A percentile compares a stretch with the other conserved stretches of the same genome.
Conservation (phyloP, 30 jellyfish, hydroid and myxozoan species). For the Catostylus mosaicus region DNA sequence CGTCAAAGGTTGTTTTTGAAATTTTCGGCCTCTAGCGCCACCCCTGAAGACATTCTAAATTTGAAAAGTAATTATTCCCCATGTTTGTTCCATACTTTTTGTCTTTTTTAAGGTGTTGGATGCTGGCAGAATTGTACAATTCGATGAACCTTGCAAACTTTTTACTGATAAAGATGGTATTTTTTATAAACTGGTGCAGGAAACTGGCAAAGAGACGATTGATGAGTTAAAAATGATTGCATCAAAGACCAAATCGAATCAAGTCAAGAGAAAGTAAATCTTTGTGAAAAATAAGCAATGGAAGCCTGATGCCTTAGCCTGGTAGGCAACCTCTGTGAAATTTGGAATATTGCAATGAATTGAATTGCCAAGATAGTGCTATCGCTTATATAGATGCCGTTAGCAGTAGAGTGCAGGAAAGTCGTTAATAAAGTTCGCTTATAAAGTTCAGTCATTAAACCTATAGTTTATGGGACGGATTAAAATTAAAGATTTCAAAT, state of each 20-base stretch:
- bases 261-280: background rate
- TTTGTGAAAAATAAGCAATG: too few species aligned
- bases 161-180: constrained; percentile 21
- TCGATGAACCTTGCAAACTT: constrained; percentile 55
- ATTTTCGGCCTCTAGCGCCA: background rate
- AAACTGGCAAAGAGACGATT: constrained; percentile 42
- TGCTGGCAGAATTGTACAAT: constrained; percentile 63
- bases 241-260: background rate
- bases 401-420: too few species aligned
- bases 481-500: too few species aligned
- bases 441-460: too few species aligned
- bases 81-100: background rate
- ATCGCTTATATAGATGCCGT: too few species aligned
- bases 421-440: too few species aligned
- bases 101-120: constrained; percentile 56
- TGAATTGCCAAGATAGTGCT: too few species aligned
- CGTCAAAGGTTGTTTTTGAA: background rate
- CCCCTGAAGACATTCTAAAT: background rate
- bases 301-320: too few species aligned
- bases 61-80: background rate
- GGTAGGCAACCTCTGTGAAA: too few species aligned
- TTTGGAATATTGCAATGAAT: too few species aligned
- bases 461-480: too few species aligned
- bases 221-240: constrained; percentile 24
- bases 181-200: constrained; percentile 36